A percentile compares a stretch with the other conserved stretches of the same genome.
Evolutionary conservation across 2,888 invertebrate genomes (phyloP).

Genomic region (Pardosa pseudoannulata): DNA sequence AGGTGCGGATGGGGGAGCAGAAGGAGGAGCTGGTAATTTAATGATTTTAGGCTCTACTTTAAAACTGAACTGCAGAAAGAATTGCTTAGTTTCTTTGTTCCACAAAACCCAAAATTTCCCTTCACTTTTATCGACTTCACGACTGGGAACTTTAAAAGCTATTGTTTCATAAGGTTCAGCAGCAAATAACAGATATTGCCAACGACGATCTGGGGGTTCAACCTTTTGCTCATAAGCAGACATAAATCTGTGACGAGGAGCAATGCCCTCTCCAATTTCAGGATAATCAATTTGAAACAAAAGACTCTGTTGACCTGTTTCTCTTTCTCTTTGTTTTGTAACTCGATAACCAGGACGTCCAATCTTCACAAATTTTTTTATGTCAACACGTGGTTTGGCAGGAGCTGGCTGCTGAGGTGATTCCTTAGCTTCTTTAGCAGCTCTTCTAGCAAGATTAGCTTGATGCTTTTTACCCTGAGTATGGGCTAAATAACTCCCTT

Average conservation of each 20-base stretch:
- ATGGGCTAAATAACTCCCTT: constrained; percentile 98
- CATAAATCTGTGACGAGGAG: constrained; percentile 94
- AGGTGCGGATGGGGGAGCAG: constrained; percentile 75
- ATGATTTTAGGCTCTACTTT: constrained; percentile 84
- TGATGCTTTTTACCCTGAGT: constrained; percentile 99
- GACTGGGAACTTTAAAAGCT: constrained; percentile 98
- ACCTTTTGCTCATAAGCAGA: constrained; percentile 99
- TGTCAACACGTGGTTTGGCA: constrained; percentile 96
- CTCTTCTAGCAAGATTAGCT: constrained; percentile 96
- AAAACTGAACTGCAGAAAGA: constrained; percentile 97
- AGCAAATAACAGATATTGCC: constrained; percentile 99
- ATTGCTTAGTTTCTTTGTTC: constrained; percentile 99
- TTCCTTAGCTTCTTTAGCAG: constrained; percentile 99
- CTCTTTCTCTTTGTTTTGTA: constrained; percentile 97
- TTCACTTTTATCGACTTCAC: constrained; percentile 98
- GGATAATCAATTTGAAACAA: constrained; percentile 98
- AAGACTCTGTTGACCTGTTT: constrained; percentile 95
- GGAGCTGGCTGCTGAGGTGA: constrained; percentile 93
- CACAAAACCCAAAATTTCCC: constrained; percentile 99
- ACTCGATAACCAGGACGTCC: constrained; percentile 99
- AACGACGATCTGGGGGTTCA: constrained; percentile 99
- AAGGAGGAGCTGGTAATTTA: constrained; percentile 79
- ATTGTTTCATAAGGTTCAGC: constrained; percentile 99
- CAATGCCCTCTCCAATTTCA: constrained; percentile 80
- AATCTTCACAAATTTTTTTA: constrained; percentile 99